Conservation (phyloP, 1,140 invertebrate genomes). For the Formica selysi region DNA sequence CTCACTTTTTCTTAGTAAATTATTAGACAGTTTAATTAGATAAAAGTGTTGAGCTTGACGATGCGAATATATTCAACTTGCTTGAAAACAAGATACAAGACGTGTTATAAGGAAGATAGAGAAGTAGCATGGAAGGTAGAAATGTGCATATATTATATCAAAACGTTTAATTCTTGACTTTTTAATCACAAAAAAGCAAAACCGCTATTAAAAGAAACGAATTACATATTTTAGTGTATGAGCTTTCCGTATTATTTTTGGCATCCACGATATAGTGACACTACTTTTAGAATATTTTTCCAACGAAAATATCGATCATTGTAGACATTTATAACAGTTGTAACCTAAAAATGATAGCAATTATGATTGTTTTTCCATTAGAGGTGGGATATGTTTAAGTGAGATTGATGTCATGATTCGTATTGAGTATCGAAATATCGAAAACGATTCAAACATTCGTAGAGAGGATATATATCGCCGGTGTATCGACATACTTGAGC, state of each 20-base stretch:
- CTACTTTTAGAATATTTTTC: constrained; percentile 1
- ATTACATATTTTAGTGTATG: background rate
- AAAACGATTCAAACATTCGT: constrained; percentile 36
- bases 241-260: background rate
- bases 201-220: background rate
- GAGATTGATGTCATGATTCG: constrained; percentile 20
- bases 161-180: background rate
- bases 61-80: constrained; percentile 23
- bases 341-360: constrained; percentile 4
- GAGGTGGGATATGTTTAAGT: constrained; percentile 15
- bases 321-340: constrained; percentile 11
- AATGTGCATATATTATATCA: background rate
- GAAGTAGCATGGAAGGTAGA: background rate
- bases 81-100: constrained; percentile 16
- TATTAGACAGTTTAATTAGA: background rate
- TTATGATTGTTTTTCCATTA: constrained; percentile 39
- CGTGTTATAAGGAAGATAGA: background rate
- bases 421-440: constrained; percentile 33
- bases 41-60: background rate
- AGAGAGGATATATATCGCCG: constrained; percentile 3
- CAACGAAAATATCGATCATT: background rate
- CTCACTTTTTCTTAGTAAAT: constrained; percentile 9
- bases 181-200: background rate
- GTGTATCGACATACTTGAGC: constrained; percentile 8
- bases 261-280: too few relatives aligned